A percentile compares a stretch with the other conserved stretches of the same genome.
Evolutionary conservation across 2,797 vertebrate species (phyloP).

Genomic region (Acrossocheilus wenchowensis): DNA sequence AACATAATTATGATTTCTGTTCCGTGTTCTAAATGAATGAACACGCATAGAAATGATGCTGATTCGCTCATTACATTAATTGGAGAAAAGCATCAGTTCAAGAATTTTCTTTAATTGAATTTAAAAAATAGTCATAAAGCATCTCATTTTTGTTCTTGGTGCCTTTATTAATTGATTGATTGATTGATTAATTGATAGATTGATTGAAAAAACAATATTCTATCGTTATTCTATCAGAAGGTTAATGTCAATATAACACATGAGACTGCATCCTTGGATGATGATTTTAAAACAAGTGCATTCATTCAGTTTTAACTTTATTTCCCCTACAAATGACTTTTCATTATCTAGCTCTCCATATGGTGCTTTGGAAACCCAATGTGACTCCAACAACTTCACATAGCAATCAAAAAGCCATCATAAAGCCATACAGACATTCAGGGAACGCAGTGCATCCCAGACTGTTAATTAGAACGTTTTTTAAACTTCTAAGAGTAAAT

Average conservation of each 20-base stretch:
- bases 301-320: background rate
- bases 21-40: background rate
- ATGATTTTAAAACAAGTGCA: background rate
- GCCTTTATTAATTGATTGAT: background rate
- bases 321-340: background rate
- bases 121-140: background rate
- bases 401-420: background rate
- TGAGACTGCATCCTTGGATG: background rate
- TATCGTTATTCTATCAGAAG: background rate
- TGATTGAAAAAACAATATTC: background rate
- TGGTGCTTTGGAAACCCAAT: background rate
- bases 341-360: background rate
- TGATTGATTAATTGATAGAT: background rate
- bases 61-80: background rate
- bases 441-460: background rate
- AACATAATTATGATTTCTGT: background rate
- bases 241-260: background rate
- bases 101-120: background rate
- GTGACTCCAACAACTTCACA: background rate
- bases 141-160: background rate
- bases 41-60: background rate
- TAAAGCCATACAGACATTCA: background rate
- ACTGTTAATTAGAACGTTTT: no score
- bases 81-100: background rate
- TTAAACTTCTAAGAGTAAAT: no score